These are phyloP conservation scores for Trichoplusia ni DNA, from an alignment of 1,140 invertebrate species.

Conservation along the genomic window DNA sequence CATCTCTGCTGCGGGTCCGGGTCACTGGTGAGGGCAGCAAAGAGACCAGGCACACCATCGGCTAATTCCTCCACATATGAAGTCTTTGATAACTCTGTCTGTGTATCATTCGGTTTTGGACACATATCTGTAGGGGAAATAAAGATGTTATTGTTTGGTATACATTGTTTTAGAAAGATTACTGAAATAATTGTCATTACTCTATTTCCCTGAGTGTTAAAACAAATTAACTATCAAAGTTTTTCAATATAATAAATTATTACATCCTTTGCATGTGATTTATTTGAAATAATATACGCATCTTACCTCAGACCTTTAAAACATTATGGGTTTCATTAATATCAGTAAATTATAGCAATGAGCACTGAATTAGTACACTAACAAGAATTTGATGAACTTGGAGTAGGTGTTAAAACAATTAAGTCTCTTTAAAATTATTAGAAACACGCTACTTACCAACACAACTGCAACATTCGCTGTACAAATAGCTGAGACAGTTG, in stretches of 20 bases:
- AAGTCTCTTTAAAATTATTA: too few relatives aligned
- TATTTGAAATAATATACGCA: too few relatives aligned
- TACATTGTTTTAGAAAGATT: neutral
- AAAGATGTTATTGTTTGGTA: neutral
- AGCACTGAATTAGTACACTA: too few relatives aligned
- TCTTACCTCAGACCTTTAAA: too few relatives aligned
- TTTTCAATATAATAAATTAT: too few relatives aligned
- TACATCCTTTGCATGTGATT: too few relatives aligned
- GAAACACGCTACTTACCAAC: constrained; percentile 94
- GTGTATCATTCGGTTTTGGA: constrained; percentile 90
- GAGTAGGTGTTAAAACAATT: too few relatives aligned
- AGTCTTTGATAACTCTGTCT: constrained; percentile 86
- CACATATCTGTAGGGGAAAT: constrained; percentile 88
- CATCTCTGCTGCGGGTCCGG: constrained; percentile 88
- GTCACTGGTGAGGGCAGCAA: constrained; percentile 90
- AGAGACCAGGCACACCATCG: constrained; percentile 91
- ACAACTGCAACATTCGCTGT: constrained; percentile 97
- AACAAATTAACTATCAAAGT: too few relatives aligned
- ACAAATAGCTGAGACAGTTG: constrained; percentile 93
- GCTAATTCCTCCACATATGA: constrained; percentile 94
- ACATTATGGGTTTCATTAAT: too few relatives aligned
- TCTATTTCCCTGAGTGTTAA: too few relatives aligned
- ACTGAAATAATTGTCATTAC: neutral
- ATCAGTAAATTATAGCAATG: too few relatives aligned
- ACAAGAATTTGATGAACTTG: too few relatives aligned